Conservation (phyloP, 2,113 vertebrate species). For the Athene noctua region DNA sequence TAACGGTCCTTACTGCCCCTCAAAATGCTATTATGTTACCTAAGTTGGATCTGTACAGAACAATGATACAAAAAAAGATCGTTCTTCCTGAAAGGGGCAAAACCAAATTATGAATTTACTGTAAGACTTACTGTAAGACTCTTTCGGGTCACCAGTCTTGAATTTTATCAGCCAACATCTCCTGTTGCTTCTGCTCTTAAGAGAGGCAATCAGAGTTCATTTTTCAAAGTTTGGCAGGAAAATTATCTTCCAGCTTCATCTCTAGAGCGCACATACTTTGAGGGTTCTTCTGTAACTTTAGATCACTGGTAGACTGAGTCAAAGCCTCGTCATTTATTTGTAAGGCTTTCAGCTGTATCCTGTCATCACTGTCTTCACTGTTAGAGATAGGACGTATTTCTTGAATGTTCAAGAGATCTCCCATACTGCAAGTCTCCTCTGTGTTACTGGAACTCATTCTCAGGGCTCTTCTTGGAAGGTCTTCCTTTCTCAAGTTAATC, state of each 20-base stretch:
- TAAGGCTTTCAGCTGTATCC: constrained; percentile 73
- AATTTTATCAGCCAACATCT: not conserved
- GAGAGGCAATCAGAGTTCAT: constrained; percentile 76
- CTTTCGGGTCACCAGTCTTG: not conserved
- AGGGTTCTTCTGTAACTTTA: constrained; percentile 72
- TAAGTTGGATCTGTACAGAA: not conserved
- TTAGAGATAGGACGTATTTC: constrained; percentile 72
- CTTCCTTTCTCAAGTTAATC: constrained; percentile 78
- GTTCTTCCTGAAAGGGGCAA: not conserved
- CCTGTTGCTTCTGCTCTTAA: not conserved
- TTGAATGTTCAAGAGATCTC: constrained; percentile 80
- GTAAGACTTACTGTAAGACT: not conserved
- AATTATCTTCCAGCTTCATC: constrained; percentile 73
- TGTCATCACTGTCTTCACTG: constrained; percentile 65
- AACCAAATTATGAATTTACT: not conserved
- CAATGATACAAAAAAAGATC: not conserved
- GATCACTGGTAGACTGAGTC: constrained; percentile 76
- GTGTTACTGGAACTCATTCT: constrained; percentile 61
- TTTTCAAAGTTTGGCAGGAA: constrained; percentile 78
- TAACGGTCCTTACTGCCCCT: not conserved
- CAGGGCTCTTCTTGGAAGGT: constrained; percentile 66
- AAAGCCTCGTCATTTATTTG: constrained; percentile 69
- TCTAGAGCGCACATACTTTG: constrained; percentile 23
- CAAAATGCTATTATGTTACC: not conserved
- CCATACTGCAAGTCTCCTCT: constrained; percentile 77